Evolutionary conservation across 2,888 invertebrate genomes (phyloP), one percentile per base, ranked within the genome.

Genomic region (Tipula helvola): DNA sequence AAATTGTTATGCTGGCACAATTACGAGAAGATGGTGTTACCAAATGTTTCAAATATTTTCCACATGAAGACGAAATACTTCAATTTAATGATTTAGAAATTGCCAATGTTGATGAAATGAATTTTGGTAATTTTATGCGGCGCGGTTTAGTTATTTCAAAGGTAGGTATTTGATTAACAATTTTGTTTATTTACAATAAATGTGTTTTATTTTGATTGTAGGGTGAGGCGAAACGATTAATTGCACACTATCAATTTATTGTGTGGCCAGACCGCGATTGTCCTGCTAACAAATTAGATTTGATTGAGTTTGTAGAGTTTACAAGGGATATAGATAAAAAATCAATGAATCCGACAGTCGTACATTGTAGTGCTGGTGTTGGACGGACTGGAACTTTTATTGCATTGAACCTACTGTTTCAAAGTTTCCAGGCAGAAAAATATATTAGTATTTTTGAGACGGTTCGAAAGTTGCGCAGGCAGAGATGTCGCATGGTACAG

Each of bases 381-480:
- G 96, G 96, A 7, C 92, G 96, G 87, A 96, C 96, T 12, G 96
- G 96, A 1, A 96, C 96, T 0, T 93, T 95, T 88, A 95, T 96
- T 88, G 94, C 94, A 0, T 92, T 95, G 86, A 95, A 96, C 89
- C 93, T 95, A 88, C 91, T 96, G 86, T 92, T 95, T 89, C 95
- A 95, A 90, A 93, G 94, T 87, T 91, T 95, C 39, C 92, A 92
- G 88, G 92, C 93, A 87, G 93, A 94, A 88, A 92, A 93, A 87
- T 93, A 93, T 89, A 92, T 96, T 8, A 95, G 96, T 89, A 93
- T 96, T 44, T 95, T 94, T 89, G 93, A 94, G 88, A 94, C 94
- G 3, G 95, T 96, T 5, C 92, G 94, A 88, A 93, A 94, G 89
- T 91, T 96, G 88, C 92, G 96, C 87, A 93, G 93, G 89, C 93